phyloP scores from a whole-genome alignment of 1,140 invertebrate species.

The Plodia interpunctella region DNA sequence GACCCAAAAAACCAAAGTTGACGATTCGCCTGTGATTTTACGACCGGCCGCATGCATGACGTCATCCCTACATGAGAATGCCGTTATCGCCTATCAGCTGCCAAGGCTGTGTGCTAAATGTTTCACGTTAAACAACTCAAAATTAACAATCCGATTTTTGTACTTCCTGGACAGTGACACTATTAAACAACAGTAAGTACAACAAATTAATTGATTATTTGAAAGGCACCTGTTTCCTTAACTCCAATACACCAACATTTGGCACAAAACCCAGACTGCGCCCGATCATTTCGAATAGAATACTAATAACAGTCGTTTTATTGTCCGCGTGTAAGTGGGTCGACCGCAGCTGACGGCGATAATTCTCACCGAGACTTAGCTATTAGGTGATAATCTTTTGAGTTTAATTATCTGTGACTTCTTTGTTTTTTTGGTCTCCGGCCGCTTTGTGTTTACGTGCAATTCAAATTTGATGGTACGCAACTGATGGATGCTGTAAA shows the following conservation, averaged over 20 bases:
- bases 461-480: background rate
- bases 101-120: too few relatives aligned
- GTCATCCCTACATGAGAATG: too few relatives aligned
- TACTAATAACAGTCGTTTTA: conserved; percentile 8
- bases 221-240: background rate
- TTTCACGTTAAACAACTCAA: too few relatives aligned
- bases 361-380: conserved; percentile 20
- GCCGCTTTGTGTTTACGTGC: background rate
- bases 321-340: conserved; percentile 13
- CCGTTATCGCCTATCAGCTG: too few relatives aligned
- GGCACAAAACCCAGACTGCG: conserved; percentile 6
- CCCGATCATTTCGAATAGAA: conserved; percentile 1
- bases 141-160: too few relatives aligned
- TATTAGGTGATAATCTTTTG: conserved; percentile 14
- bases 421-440: background rate
- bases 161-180: too few relatives aligned
- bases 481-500: background rate
- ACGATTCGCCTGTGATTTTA: too few relatives aligned
- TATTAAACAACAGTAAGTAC: too few relatives aligned
- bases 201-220: background rate
- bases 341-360: conserved; percentile 19
- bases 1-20: too few relatives aligned
- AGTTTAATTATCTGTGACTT: background rate
- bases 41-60: too few relatives aligned
- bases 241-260: background rate